Evolutionary conservation across 1,140 invertebrate species (phyloP).

Genomic region (Diorhabda sublineata): DNA sequence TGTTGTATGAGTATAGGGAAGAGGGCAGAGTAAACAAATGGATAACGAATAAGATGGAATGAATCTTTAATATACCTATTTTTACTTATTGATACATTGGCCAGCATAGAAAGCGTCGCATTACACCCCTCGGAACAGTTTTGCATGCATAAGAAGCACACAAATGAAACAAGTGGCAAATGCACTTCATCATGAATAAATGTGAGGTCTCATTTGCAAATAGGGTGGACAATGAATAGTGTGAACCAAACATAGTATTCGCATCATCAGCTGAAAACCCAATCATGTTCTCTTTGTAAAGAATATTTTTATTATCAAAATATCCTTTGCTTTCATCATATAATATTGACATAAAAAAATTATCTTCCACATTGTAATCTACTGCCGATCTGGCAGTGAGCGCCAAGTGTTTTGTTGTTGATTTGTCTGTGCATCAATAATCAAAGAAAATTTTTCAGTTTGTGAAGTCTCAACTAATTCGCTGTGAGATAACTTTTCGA

Average conservation of each 20-base stretch:
- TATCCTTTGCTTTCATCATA: slow-evolving; percentile 30
- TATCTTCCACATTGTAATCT: too few species aligned
- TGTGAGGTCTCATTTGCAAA: slow-evolving; percentile 40
- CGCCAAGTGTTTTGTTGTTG: too few species aligned
- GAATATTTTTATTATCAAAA: slow-evolving; percentile 42
- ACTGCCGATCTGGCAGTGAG: too few species aligned
- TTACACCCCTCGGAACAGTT: slow-evolving; percentile 25
- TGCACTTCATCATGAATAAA: slow-evolving; percentile 42
- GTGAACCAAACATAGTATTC: slow-evolving; percentile 43
- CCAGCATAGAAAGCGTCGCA: too few species aligned
- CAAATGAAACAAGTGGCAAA: slow-evolving; percentile 42
- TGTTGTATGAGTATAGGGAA: too few species aligned
- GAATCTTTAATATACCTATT: too few species aligned
- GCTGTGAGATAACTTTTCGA: too few species aligned
- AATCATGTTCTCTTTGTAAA: slow-evolving; percentile 42
- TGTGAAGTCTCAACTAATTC: too few species aligned
- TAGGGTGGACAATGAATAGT: slow-evolving; percentile 39
- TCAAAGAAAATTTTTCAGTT: too few species aligned
- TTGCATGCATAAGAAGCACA: slow-evolving; percentile 37
- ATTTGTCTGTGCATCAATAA: too few species aligned
- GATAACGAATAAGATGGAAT: not conserved
- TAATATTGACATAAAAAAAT: slow-evolving; percentile 19
- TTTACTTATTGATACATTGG: too few species aligned
- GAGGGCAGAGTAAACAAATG: not conserved
- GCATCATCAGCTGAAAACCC: slow-evolving; percentile 47